These are phyloP conservation scores for Tadarida brasiliensis DNA, from an alignment of 2,797 vertebrate genomes.

Conservation along the genomic window DNA sequence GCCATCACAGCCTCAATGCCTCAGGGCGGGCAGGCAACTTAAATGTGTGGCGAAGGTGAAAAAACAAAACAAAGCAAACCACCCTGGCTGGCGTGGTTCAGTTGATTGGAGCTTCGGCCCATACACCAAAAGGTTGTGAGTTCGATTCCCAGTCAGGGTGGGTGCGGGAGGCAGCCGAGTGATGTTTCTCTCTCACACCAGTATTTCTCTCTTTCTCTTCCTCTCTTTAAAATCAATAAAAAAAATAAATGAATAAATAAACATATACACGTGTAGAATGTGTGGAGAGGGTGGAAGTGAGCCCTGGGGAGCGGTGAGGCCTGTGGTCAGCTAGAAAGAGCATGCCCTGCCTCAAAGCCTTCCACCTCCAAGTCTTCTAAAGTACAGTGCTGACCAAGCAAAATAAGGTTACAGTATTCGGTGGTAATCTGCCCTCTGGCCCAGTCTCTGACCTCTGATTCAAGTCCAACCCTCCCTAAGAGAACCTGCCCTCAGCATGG, in stretches of 20 bases:
- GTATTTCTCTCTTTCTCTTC: too few species aligned
- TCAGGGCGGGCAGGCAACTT: background rate
- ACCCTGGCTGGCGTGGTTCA: too few species aligned
- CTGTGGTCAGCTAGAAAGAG: background rate
- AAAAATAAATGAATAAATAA: too few species aligned
- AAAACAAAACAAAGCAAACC: background rate
- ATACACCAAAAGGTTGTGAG: too few species aligned
- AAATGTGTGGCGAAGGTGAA: background rate
- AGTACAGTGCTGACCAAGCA: slow-evolving; percentile 52
- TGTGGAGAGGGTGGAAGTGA: background rate
- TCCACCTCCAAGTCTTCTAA: slow-evolving; percentile 43
- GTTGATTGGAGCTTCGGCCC: too few species aligned
- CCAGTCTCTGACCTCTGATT: slow-evolving; percentile 47
- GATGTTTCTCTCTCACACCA: too few species aligned
- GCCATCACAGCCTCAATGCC: background rate
- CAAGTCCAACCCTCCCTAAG: slow-evolving; percentile 4
- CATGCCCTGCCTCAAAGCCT: slow-evolving; percentile 24
- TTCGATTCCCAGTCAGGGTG: too few species aligned
- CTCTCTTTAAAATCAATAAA: too few species aligned
- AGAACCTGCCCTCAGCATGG: slow-evolving; percentile 26
- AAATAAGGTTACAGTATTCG: background rate
- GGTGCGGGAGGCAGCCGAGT: too few species aligned
- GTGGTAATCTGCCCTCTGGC: slow-evolving; percentile 23
- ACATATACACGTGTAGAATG: background rate
- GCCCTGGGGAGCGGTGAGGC: background rate